Conservation (phyloP, 2,113 vertebrate genomes). For the Macrotus californicus region DNA sequence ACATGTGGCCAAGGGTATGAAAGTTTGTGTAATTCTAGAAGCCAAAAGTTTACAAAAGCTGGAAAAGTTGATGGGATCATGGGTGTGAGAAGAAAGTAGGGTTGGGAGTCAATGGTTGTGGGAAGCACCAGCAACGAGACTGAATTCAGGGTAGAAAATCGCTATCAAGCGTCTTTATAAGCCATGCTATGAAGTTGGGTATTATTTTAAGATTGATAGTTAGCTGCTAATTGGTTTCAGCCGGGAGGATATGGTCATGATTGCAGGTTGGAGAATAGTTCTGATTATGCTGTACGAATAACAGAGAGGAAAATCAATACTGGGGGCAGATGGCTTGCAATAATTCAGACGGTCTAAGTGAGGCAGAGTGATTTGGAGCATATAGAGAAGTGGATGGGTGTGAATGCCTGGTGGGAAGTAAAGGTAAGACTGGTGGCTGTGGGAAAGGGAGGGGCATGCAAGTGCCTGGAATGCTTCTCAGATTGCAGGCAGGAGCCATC, state of each 20-base stretch:
- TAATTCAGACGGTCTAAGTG: not conserved
- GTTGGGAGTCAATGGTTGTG: not conserved
- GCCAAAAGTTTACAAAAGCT: not conserved
- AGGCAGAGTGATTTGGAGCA: not conserved
- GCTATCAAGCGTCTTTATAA: not conserved
- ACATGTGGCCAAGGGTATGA: not conserved
- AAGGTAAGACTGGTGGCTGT: not conserved
- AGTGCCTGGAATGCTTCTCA: no score
- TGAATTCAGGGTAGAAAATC: not conserved
- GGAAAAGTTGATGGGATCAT: not conserved
- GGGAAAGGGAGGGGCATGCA: not conserved
- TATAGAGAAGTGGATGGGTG: not conserved
- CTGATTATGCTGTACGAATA: not conserved
- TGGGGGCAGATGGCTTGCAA: not conserved
- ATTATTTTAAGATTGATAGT: not conserved
- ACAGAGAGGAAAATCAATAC: not conserved
- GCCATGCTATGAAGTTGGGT: not conserved
- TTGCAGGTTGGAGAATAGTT: not conserved
- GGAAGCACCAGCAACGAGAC: not conserved
- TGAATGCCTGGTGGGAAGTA: not conserved
- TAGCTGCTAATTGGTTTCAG: not conserved
- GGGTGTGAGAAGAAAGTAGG: not conserved
- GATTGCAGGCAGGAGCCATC: not conserved
- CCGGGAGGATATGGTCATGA: not conserved
- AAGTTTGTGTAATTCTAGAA: not conserved